Conservation (phyloP, 2,888 invertebrate genomes). For the Drosophila koepferae region DNA sequence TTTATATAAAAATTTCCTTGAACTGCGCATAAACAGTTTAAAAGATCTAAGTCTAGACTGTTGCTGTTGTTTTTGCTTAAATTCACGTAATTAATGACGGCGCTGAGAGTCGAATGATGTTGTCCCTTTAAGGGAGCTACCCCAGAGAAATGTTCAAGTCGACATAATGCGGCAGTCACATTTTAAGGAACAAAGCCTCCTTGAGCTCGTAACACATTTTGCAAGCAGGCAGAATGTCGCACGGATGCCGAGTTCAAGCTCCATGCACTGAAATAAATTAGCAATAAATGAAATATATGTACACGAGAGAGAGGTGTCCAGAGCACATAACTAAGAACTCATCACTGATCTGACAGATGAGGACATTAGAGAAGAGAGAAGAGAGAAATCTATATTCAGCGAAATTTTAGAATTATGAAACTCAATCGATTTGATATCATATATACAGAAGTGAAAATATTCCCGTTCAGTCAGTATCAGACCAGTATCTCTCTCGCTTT, state of each 20-base stretch:
- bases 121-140: background rate
- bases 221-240: background rate
- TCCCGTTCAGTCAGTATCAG: background rate
- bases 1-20: background rate
- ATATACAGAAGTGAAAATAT: no score
- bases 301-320: background rate
- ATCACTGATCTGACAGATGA: background rate
- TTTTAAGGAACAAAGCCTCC: background rate
- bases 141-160: background rate
- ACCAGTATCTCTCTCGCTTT: background rate
- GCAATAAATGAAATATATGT: background rate
- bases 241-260: background rate
- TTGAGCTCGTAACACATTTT: background rate
- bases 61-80: background rate
- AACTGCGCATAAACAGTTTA: background rate
- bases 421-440: no score
- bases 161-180: slow-evolving; percentile 3
- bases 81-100: slow-evolving; percentile 6
- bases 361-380: no score
- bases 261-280: background rate
- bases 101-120: slow-evolving; percentile 10
- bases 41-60: background rate
- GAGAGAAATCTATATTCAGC: no score
- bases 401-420: no score
- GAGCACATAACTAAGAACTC: background rate